phyloP scores from a whole-genome alignment of 2,113 vertebrate species.

The Pica pica region DNA sequence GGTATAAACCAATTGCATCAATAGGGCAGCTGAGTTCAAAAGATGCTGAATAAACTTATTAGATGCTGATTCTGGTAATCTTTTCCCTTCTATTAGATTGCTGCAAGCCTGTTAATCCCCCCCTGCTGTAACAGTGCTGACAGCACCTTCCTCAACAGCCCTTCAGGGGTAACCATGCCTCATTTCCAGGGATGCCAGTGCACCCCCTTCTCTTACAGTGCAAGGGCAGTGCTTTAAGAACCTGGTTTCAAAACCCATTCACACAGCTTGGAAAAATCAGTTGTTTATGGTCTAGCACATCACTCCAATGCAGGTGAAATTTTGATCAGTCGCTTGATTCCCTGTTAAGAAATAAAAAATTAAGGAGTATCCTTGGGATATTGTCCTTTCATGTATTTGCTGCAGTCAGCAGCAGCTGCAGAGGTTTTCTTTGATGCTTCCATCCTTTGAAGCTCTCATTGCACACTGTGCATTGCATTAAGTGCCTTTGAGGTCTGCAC shows the following conservation, averaged over 20 bases:
- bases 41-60: slow-evolving; percentile 41
- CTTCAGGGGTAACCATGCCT: neutral
- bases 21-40: neutral
- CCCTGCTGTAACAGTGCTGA: neutral
- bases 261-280: neutral
- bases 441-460: neutral
- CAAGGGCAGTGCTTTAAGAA: neutral
- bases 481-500: neutral
- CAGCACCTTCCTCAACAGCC: neutral
- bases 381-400: neutral
- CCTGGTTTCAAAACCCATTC: neutral
- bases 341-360: neutral
- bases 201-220: neutral
- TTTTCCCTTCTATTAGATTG: neutral
- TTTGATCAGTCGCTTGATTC: neutral
- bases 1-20: neutral
- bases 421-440: neutral
- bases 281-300: neutral
- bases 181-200: neutral
- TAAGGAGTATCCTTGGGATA: neutral
- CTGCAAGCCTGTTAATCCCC: neutral
- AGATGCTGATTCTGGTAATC: neutral
- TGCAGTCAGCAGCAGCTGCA: neutral
- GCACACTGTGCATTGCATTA: neutral
- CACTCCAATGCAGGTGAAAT: neutral